Base-by-base conservation (phyloP, 1,140 invertebrate species). In the Dreissena rostriformis region DNA sequence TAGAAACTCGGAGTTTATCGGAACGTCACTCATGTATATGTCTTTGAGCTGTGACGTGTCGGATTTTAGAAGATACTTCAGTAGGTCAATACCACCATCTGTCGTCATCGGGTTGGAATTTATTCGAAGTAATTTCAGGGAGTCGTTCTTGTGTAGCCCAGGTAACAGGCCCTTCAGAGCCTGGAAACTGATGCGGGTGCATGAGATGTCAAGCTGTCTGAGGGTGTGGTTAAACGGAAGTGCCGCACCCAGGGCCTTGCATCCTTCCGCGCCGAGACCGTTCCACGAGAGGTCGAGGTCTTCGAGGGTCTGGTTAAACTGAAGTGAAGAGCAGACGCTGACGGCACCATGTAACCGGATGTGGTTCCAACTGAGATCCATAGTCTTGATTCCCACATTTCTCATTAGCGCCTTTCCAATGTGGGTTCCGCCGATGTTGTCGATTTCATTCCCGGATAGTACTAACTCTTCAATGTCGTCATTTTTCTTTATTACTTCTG, bases 281-380 rank as follows among this genome's bases (percentile, higher is more conserved):
- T 92, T 92, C 88, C 89, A 92, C n/a, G 90, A 90, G 10, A 92
- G 53, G 75, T 92, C 83, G 14, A 92, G 77, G 10, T 82, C 84
- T 74, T 87, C 66, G 10, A 91, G 51, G 12, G 68, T 84, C 17
- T 68, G 26, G 52, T 84, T 84, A 70, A 57, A 63, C 73, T 77
- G 57, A 26, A 76, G 57, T 63, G 74, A 28, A 28, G 89, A 88
- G 82, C 86, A 88, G 14, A 91, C 72, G 70, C 86, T 73, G 28
- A 85, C 80, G 15, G 89, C 90, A 19, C 89, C 90, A 6, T 86
- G 78, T 15, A 86, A 61, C 29, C 91, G 79, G 51, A 91, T 70
- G 70, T 91, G 86, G 76, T 91, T 89, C 88, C 88, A 91, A 28
- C 87, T 86, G 14, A 92, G 86, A 68, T 89, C 87, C 49, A 92